Evolutionary conservation across 1,140 invertebrate species (phyloP), one percentile per base, ranked within the genome.

Genomic region (Oncopodura yosiiana): DNA sequence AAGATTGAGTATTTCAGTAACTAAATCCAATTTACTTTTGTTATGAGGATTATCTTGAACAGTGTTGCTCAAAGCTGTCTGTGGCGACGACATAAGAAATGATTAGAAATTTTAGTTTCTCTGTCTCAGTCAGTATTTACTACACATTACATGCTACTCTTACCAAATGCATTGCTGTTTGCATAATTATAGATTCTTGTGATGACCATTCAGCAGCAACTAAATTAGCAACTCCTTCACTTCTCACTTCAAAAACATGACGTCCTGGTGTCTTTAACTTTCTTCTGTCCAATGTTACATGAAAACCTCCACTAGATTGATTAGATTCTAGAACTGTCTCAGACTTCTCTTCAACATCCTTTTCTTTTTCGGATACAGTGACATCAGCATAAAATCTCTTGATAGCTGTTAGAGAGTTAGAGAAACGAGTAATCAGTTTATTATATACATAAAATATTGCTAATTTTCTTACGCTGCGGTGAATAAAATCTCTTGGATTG

Each of bases 201-300:
- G 80, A 72, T 65, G 88, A 81, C 87, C 93, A 97, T 77, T 97
- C 93, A 42, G 83, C 78, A 3, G 90, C 88, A 34, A 97, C 78
- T 14, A 87, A 89, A 50, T 94, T 73, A 14, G 93, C 93, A 30
- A 98, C 70, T n/a, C 82, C 78, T 73, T 95, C 87, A 71, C 79
- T 91, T 24, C 81, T 76, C 1, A 94, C 81, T 64, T 77, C 74
- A 63, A 94, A 83, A 12, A 83, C 66, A 51, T 79, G 76, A 4
- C 88, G 89, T 65, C 78, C 78, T 0, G 90, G 91, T 27, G 92
- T 94, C 73, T 91, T 91, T 8, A 94, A 69, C 69, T 88, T 88
- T 24, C 81, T 77, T 66, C 88, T 84, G 68, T 91, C 87, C 38
- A 91, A 68, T 26, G 79, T 81, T 6, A 91, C 77, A 73, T 89